Conservation (phyloP, 2,888 invertebrate genomes). For the Sarcophaga carnaria region DNA sequence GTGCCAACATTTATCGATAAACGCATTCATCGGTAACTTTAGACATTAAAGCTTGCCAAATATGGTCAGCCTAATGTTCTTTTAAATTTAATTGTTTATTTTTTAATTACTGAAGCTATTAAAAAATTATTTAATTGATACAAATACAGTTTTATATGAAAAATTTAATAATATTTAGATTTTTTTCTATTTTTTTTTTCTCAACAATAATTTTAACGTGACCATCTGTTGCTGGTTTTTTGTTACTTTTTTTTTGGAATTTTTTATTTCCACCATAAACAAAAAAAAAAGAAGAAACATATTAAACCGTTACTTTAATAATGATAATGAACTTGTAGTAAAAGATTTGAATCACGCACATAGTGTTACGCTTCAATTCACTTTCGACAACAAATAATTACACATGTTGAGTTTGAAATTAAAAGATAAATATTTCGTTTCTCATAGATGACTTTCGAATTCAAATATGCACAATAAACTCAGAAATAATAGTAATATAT, state of each 20-base stretch:
- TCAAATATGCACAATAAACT: background rate
- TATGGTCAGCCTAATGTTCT: constrained; percentile 5
- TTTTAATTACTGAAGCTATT: constrained; percentile 41
- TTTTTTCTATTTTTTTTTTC: constrained; percentile 10
- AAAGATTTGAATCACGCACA: constrained; percentile 67
- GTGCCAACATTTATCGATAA: constrained; percentile 12
- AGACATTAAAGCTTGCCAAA: constrained; percentile 21
- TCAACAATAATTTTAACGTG: constrained; percentile 48
- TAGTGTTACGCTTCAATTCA: constrained; percentile 66
- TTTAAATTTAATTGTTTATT: background rate
- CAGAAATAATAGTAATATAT: constrained; percentile 2
- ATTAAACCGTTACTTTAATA: constrained; percentile 45
- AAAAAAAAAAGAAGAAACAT: constrained; percentile 15
- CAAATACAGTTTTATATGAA: constrained; percentile 33
- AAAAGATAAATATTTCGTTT: constrained; percentile 5
- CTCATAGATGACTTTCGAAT: constrained; percentile 22
- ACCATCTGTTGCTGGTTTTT: constrained; percentile 63
- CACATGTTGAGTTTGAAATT: constrained; percentile 48
- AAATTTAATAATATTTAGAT: constrained; percentile 43
- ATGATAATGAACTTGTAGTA: constrained; percentile 66
- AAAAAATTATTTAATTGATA: constrained; percentile 53
- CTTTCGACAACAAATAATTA: constrained; percentile 65
- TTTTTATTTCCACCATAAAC: too few species aligned
- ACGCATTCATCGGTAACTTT: constrained; percentile 27
- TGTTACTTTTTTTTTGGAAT: constrained; percentile 16